phyloP scores from a whole-genome alignment of 2,888 invertebrate genomes.

The Cheilosia soror region DNA sequence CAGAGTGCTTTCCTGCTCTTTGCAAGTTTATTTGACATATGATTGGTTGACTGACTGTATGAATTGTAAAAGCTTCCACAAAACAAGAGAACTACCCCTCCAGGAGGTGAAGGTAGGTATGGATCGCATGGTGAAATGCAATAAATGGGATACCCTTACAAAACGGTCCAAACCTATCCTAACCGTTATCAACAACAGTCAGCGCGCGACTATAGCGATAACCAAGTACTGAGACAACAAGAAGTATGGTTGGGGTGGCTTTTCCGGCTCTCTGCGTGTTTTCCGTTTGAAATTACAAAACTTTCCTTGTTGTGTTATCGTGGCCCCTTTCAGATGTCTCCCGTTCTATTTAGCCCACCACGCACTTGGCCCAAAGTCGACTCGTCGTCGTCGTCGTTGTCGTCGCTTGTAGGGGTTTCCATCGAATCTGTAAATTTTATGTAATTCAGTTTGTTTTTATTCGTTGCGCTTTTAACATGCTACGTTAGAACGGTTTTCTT shows the following conservation, averaged over 20 bases:
- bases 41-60: constrained; percentile 15
- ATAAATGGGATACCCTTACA: constrained; percentile 7
- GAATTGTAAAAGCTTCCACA: constrained; percentile 30
- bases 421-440: constrained; percentile 69
- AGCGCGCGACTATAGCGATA: not conserved
- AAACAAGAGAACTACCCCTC: constrained; percentile 24
- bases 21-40: not conserved
- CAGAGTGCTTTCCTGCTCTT: constrained; percentile 36
- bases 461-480: constrained; percentile 77
- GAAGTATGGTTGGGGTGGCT: constrained; percentile 26
- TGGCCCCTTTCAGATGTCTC: constrained; percentile 46
- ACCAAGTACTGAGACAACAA: constrained; percentile 5
- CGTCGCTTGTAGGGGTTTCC: constrained; percentile 48
- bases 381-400: constrained; percentile 19
- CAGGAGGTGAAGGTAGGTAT: not conserved
- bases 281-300: constrained; percentile 46
- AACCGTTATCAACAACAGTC: constrained; percentile 27
- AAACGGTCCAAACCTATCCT: constrained; percentile 53
- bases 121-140: constrained; percentile 24
- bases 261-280: constrained; percentile 52
- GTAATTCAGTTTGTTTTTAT: constrained; percentile 78
- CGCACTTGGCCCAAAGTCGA: constrained; percentile 53
- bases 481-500: constrained; percentile 67
- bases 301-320: constrained; percentile 35
- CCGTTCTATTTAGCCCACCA: constrained; percentile 39